phyloP scores from a whole-genome alignment of 1,140 invertebrate genomes.

The Dendrolimus kikuchii region DNA sequence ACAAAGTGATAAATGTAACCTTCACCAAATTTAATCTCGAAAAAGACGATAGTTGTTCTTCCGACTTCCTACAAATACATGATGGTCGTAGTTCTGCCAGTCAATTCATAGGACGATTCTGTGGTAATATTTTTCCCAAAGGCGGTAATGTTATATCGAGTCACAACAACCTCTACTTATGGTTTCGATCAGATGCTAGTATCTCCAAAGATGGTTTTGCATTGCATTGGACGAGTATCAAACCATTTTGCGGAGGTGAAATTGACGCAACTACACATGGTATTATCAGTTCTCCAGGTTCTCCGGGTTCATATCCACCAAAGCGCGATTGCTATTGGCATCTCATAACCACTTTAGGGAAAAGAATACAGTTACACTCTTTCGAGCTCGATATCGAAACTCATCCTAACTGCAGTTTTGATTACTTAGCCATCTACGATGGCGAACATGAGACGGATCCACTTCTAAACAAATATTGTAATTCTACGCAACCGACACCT shows the following conservation, averaged over 20 bases:
- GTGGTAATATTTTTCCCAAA: slow-evolving; percentile 78
- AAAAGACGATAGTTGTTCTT: slow-evolving; percentile 70
- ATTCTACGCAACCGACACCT: slow-evolving; percentile 79
- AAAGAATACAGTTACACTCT: slow-evolving; percentile 88
- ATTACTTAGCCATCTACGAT: slow-evolving; percentile 84
- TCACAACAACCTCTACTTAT: slow-evolving; percentile 82
- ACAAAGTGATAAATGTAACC: slow-evolving; percentile 84
- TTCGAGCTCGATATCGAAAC: slow-evolving; percentile 84
- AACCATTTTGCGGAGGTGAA: slow-evolving; percentile 83
- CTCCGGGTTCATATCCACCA: slow-evolving; percentile 85
- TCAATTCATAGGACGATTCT: slow-evolving; percentile 83
- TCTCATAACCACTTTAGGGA: slow-evolving; percentile 77
- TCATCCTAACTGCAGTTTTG: slow-evolving; percentile 82
- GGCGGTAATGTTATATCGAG: slow-evolving; percentile 81
- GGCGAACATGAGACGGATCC: slow-evolving; percentile 65
- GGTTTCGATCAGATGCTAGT: slow-evolving; percentile 83
- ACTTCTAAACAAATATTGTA: slow-evolving; percentile 79
- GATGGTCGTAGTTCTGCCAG: slow-evolving; percentile 81
- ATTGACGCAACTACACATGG: slow-evolving; percentile 76
- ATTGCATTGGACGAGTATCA: slow-evolving; percentile 80
- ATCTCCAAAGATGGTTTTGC: slow-evolving; percentile 78
- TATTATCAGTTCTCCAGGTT: slow-evolving; percentile 84
- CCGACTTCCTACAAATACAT: slow-evolving; percentile 79
- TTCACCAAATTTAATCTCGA: slow-evolving; percentile 85
- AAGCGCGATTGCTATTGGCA: slow-evolving; percentile 87